Conservation (phyloP, 2,113 vertebrate species). For the Pelobates fuscus region DNA sequence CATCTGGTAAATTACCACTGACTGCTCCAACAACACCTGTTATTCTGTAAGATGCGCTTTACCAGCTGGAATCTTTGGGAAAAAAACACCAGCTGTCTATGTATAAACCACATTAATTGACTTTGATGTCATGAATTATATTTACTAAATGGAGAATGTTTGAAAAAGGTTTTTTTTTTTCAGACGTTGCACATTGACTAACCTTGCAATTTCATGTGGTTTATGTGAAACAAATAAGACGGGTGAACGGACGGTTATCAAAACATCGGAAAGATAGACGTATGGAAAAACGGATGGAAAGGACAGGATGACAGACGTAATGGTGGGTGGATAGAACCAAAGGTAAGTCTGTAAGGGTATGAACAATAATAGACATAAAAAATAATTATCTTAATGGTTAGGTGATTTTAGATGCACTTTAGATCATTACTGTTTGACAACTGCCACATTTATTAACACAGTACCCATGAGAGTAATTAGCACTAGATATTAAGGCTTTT, state of each 20-base stretch:
- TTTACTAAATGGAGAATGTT: constrained; percentile 25
- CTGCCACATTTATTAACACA: constrained; percentile 35
- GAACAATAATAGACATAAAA: too few relatives aligned
- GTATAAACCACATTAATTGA: constrained; percentile 23
- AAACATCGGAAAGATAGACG: too few relatives aligned
- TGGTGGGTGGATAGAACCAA: too few relatives aligned
- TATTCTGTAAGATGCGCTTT: constrained; percentile 55
- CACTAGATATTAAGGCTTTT: constrained; percentile 17
- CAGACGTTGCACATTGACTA: not conserved
- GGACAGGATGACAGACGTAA: too few relatives aligned
- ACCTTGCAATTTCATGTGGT: not conserved
- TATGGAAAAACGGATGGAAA: too few relatives aligned
- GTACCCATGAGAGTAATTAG: constrained; percentile 28
- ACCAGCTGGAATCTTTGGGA: constrained; percentile 42
- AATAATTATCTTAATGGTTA: constrained; percentile 52
- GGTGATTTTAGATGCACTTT: constrained; percentile 25
- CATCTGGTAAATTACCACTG: constrained; percentile 52
- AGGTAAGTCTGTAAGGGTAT: constrained; percentile 62
- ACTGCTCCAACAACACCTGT: constrained; percentile 63
- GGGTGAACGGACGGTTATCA: too few relatives aligned
- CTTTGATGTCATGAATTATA: not conserved
- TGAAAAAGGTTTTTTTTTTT: not conserved
- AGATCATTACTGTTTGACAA: constrained; percentile 17
- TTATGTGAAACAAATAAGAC: constrained; percentile 31
- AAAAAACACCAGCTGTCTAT: constrained; percentile 51